A percentile compares a stretch with the other conserved stretches of the same genome.
These are phyloP conservation scores for Drosophila neonasuta DNA, from an alignment of 2,888 invertebrate species.

Conservation along the genomic window DNA sequence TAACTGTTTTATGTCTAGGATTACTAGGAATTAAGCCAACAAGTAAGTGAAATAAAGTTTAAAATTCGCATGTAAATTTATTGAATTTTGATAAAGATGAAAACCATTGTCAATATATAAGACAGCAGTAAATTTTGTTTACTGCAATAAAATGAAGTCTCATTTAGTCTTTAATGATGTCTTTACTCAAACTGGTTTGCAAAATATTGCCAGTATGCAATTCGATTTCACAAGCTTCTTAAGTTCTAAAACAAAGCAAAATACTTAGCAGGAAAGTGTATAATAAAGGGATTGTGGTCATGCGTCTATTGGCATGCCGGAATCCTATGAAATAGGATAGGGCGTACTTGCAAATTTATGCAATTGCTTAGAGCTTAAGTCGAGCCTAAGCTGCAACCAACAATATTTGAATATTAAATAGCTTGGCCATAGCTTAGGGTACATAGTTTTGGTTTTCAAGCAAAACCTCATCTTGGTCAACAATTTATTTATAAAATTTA, in stretches of 20 bases:
- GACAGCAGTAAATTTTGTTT: no score
- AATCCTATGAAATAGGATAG: neutral
- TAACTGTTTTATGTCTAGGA: conserved; percentile 81
- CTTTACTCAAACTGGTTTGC: neutral
- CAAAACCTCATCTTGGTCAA: conserved; percentile 4
- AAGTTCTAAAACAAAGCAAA: neutral
- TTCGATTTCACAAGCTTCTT: neutral
- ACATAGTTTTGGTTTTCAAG: conserved; percentile 6
- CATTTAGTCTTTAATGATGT: neutral
- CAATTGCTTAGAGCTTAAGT: conserved; percentile 31
- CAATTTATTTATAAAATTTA: conserved; percentile 42
- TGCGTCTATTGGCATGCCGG: neutral
- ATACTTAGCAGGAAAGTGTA: neutral
- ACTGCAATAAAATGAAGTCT: no score
- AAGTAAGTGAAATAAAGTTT: conserved; percentile 72
- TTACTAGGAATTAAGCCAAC: conserved; percentile 78
- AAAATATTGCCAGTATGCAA: neutral
- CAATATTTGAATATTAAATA: conserved; percentile 40
- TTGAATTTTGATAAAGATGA: no score
- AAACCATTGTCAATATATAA: no score
- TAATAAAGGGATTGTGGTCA: conserved; percentile 1
- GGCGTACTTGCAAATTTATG: conserved; percentile 26
- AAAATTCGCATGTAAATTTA: no score
- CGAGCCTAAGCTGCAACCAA: conserved; percentile 19
- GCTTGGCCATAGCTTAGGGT: conserved; percentile 1